Percentiles rank a stretch among this genome's conserved stretches.
These are phyloP conservation scores for Diplolepis rosae DNA, from an alignment of 2,888 invertebrate species.

Conservation along the genomic window DNA sequence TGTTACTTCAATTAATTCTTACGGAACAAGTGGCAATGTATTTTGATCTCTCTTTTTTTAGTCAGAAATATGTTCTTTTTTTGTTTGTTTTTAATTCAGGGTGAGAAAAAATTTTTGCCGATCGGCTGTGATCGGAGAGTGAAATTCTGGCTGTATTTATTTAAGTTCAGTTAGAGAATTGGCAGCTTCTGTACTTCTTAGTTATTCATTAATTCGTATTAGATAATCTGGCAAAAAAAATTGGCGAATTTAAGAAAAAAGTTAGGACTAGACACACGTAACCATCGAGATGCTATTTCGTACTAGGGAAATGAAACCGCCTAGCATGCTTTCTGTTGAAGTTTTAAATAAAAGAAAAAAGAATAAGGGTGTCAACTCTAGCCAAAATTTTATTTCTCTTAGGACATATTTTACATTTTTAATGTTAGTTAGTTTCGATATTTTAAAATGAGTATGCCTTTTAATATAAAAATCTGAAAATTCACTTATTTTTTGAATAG, in stretches of 20 bases:
- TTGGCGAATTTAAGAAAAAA: neutral
- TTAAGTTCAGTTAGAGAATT: constrained; percentile 62
- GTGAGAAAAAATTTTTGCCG: constrained; percentile 64
- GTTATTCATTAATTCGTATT: constrained; percentile 59
- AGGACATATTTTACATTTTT: no score
- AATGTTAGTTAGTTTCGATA: no score
- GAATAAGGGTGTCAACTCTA: no score
- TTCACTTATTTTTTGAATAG: no score
- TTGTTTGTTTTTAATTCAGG: constrained; percentile 68
- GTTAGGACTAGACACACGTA: neutral
- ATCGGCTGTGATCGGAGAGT: constrained; percentile 60
- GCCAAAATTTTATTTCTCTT: no score
- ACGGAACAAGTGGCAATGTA: constrained; percentile 79
- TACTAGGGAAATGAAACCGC: neutral
- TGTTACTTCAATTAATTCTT: constrained; percentile 71
- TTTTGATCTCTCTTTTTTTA: constrained; percentile 84
- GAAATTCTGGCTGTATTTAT: constrained; percentile 63
- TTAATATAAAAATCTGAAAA: no score
- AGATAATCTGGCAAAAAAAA: neutral
- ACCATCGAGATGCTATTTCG: neutral
- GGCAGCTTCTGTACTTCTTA: constrained; percentile 71
- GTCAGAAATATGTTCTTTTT: constrained; percentile 78
- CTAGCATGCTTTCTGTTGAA: neutral
- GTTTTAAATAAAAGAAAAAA: no score
- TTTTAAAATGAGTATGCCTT: no score